Percentiles rank a stretch among this genome's conserved stretches.
Conservation (phyloP, 1,140 invertebrate species). For the Megalopta genalis region DNA sequence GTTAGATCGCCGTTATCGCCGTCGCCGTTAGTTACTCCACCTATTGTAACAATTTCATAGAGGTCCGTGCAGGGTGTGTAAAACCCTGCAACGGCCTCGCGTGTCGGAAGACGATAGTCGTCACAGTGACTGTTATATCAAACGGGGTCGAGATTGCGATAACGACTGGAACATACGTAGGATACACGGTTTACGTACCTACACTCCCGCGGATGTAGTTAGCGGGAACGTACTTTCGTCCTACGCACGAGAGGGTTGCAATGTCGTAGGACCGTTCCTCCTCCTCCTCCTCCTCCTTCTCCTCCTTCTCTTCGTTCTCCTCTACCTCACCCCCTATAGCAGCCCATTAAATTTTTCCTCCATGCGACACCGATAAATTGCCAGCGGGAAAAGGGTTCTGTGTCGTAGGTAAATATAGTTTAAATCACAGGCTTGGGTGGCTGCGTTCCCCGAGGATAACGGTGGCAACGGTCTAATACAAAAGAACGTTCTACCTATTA, state of each 20-base stretch:
- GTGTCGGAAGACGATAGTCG: constrained; percentile 77
- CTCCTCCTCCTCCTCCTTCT: neutral
- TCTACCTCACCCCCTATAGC: neutral
- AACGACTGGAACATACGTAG: constrained; percentile 75
- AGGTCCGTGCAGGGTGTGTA: constrained; percentile 52
- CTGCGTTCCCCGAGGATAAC: neutral
- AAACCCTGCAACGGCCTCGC: constrained; percentile 68
- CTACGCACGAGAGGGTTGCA: constrained; percentile 57
- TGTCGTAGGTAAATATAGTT: constrained; percentile 5
- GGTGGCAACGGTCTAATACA: neutral
- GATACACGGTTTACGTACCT: constrained; percentile 69
- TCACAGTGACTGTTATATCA: constrained; percentile 79
- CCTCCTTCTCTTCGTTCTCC: neutral
- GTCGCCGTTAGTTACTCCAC: constrained; percentile 62
- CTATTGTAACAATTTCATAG: constrained; percentile 68
- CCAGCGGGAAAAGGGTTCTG: neutral
- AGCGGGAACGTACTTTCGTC: constrained; percentile 58
- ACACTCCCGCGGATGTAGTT: constrained; percentile 50
- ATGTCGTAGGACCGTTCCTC: constrained; percentile 39
- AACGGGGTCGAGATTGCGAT: constrained; percentile 75
- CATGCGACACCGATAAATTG: constrained; percentile 2
- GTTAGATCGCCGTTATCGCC: constrained; percentile 56
- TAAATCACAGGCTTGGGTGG: neutral
- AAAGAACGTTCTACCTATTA: neutral
- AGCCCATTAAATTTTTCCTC: neutral